These are phyloP conservation scores for Chamaetylas fuelleborni DNA, from an alignment of 2,113 vertebrate genomes.

Conservation along the genomic window DNA sequence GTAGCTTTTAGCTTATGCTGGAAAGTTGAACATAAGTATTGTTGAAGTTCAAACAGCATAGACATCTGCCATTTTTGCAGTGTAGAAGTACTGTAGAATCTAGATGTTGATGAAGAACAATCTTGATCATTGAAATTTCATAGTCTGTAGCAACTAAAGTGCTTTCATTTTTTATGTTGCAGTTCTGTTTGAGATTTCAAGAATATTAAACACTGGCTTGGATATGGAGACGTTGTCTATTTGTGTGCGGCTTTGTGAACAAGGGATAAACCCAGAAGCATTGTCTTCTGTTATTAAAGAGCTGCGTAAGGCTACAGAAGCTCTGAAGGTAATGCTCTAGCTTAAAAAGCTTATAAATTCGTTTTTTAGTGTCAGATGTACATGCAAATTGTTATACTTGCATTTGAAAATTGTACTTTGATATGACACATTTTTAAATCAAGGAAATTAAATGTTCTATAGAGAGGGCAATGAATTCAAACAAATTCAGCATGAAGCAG, in stretches of 20 bases:
- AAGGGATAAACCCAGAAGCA: slow-evolving; percentile 97
- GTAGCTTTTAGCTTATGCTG: not conserved
- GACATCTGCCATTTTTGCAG: not conserved
- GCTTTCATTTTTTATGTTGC: not conserved
- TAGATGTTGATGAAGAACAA: not conserved
- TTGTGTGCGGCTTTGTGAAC: slow-evolving; percentile 95
- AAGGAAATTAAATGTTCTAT: not conserved
- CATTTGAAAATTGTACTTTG: not conserved
- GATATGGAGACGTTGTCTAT: slow-evolving; percentile 97
- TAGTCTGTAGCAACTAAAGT: not conserved
- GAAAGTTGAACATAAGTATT: not conserved
- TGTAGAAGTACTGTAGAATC: not conserved
- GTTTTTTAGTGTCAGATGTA: not conserved
- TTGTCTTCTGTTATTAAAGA: slow-evolving; percentile 96
- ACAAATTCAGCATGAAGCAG: not conserved
- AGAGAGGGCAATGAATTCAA: not conserved
- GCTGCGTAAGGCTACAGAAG: slow-evolving; percentile 89
- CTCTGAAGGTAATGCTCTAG: slow-evolving; percentile 83
- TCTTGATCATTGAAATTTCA: not conserved
- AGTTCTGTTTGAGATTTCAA: slow-evolving; percentile 96
- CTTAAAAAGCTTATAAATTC: not conserved
- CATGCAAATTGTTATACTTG: not conserved
- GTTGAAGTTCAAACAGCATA: not conserved
- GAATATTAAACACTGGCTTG: slow-evolving; percentile 93
- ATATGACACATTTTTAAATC: not conserved